Base-by-base conservation (phyloP, 92 coral and sea anemone species). In the Desmophyllum pertusum region DNA sequence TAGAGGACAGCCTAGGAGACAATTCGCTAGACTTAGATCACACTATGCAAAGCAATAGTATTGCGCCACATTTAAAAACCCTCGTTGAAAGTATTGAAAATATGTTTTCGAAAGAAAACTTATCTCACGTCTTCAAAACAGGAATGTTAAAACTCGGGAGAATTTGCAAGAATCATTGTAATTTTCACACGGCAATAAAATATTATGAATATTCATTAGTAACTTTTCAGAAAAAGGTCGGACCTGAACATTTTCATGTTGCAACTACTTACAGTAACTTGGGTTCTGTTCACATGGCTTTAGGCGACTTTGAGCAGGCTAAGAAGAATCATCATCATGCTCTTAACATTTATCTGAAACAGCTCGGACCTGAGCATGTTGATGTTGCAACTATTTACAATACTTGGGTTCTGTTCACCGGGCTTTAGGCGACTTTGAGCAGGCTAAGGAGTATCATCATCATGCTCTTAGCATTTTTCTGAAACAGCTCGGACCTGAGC, bases 1-100 rank as follows among this genome's bases (percentile, higher is more conserved):
- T 52, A 25, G 86, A 87, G 25, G 35, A 52, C 46, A 67, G 23
- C 10, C 15, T 77, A 57, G 35, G 70, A 30, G 33, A 77, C 36
- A 18, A 75, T 33, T 55, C 33, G 67, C 8, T 35, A 14, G 23
- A 72, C 19, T 8, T 51, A 9, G 21, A 27, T 21, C 29, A 31
- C 27, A 21, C 31, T 9, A 3, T 23, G 5, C 25, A 52, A 51
- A 51, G 39, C 40, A 21, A 52, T 31, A 13, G 48, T 11, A 36
- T 77, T 38, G 53, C 70, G 5, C 41, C 39, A 35, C 70, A 64
- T 33, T 64, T 64, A 3, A 5, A 11, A 31, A 1, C 7, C 39
- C 11, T 64, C 7, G 11, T 31, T 33, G 4, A 13, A 3, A 33
- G 5, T 31, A 13, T 33, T 64, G 70, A 64, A 64, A 64, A 64